Percentiles rank a stretch among this genome's conserved stretches.
These are phyloP conservation scores for Phyllotis vaccarum DNA, from an alignment of 2,797 vertebrate genomes.

Conservation along the genomic window DNA sequence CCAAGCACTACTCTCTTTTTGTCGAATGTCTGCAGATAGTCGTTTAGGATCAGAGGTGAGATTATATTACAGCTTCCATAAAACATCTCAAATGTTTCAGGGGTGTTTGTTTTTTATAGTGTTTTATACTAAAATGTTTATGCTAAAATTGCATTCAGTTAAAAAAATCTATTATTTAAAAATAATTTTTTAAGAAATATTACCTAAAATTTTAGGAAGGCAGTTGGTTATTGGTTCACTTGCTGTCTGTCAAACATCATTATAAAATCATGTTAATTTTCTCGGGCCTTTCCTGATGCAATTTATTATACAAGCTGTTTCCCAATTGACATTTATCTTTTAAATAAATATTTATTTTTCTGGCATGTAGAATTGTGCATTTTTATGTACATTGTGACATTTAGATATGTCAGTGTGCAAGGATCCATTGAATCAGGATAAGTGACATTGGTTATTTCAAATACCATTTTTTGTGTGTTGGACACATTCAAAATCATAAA, in stretches of 20 bases:
- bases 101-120: not conserved
- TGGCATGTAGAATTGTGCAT: not conserved
- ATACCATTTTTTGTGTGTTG: not conserved
- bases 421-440: not conserved
- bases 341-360: not conserved
- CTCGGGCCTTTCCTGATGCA: not conserved
- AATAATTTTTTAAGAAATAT: conserved; percentile 51
- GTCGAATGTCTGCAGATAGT: conserved; percentile 98
- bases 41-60: conserved; percentile 98
- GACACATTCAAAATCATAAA: not conserved
- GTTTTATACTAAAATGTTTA: conserved; percentile 3
- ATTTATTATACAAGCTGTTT: not conserved
- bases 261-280: not conserved
- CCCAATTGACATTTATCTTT: not conserved
- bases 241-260: not conserved
- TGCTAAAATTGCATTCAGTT: conserved; percentile 4
- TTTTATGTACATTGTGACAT: not conserved
- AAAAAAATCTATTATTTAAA: conserved; percentile 62
- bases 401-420: not conserved
- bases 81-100: not conserved
- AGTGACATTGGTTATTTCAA: not conserved
- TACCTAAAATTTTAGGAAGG: conserved; percentile 29
- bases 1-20: conserved; percentile 98
- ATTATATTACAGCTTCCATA: conserved; percentile 16
- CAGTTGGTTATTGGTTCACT: not conserved